Conservation (phyloP, 2,113 vertebrate species). For the Mirounga angustirostris region DNA sequence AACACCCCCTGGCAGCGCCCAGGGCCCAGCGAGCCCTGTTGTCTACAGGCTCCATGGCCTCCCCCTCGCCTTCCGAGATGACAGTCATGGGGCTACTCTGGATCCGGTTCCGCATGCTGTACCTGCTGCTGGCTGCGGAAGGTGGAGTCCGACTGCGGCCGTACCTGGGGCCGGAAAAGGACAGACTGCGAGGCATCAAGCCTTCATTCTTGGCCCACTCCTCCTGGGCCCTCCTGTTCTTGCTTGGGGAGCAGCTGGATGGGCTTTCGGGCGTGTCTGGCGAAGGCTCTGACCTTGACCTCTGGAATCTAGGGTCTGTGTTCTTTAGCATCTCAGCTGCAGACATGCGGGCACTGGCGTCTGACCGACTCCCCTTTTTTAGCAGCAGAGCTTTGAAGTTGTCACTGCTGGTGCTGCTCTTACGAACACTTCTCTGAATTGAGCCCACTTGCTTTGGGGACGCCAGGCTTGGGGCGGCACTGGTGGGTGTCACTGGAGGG, state of each 20-base stretch:
- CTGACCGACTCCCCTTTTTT: conserved; percentile 96
- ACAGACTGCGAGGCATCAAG: conserved; percentile 90
- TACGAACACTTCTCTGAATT: conserved; percentile 95
- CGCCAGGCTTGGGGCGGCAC: conserved; percentile 84
- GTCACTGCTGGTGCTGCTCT: conserved; percentile 97
- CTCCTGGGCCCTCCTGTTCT: conserved; percentile 89
- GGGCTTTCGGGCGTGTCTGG: conserved; percentile 85
- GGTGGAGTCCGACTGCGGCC: conserved; percentile 96
- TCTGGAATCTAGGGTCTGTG: conserved; percentile 94
- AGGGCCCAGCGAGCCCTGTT: conserved; percentile 78
- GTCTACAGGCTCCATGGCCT: conserved; percentile 89
- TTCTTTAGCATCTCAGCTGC: conserved; percentile 97
- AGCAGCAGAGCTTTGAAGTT: conserved; percentile 99
- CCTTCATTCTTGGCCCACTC: conserved; percentile 95
- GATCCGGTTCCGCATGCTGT: conserved; percentile 94
- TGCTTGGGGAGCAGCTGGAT: conserved; percentile 86
- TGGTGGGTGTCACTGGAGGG: conserved; percentile 94
- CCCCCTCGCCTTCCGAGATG: conserved; percentile 97
- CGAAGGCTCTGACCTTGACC: conserved; percentile 88
- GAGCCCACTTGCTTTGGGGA: conserved; percentile 92
- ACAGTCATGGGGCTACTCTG: conserved; percentile 99
- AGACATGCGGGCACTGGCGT: conserved; percentile 96
- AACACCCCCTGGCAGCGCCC: conserved; percentile 69
- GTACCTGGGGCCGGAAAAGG: conserved; percentile 90
- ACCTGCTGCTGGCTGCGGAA: conserved; percentile 97